Conservation (phyloP, 2,113 vertebrate genomes). For the Oncorhynchus tshawytscha region DNA sequence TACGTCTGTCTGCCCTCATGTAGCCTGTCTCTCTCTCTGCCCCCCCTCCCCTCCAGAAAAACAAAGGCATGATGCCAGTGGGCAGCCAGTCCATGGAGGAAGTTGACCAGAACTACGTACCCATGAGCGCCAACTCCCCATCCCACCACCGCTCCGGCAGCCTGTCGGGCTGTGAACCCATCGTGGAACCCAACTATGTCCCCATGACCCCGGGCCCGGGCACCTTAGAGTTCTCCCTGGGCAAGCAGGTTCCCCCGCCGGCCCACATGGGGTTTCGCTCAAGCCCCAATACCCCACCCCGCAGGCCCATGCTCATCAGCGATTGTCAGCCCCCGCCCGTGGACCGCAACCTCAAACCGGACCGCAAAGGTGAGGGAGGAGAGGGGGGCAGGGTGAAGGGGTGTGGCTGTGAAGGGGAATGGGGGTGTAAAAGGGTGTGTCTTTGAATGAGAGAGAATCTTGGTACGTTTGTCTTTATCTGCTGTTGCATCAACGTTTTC, state of each 20-base stretch:
- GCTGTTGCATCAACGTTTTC: constrained; percentile 32
- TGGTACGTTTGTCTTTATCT: not conserved
- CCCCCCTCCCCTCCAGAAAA: constrained; percentile 77
- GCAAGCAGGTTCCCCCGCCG: constrained; percentile 96
- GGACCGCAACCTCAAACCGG: constrained; percentile 96
- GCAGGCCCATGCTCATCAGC: constrained; percentile 81
- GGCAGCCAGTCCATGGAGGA: constrained; percentile 89
- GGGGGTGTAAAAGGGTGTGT: not conserved
- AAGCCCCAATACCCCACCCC: constrained; percentile 94
- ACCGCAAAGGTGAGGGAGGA: constrained; percentile 98
- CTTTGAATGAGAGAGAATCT: not conserved
- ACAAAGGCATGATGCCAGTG: constrained; percentile 88
- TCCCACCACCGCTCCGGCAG: constrained; percentile 91
- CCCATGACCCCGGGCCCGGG: constrained; percentile 97
- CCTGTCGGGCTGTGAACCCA: constrained; percentile 78
- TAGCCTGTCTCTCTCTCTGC: not conserved
- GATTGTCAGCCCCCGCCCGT: constrained; percentile 96
- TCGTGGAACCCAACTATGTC: constrained; percentile 94
- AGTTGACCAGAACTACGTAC: constrained; percentile 96
- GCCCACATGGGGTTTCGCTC: constrained; percentile 98
- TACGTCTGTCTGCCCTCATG: not conserved
- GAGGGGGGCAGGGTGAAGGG: constrained; percentile 48
- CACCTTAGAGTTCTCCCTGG: constrained; percentile 94
- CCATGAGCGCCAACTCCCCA: constrained; percentile 95
- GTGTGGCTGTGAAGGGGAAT: no score